phyloP scores from a whole-genome alignment of 1,140 invertebrate genomes.

The Uloborus diversus region DNA sequence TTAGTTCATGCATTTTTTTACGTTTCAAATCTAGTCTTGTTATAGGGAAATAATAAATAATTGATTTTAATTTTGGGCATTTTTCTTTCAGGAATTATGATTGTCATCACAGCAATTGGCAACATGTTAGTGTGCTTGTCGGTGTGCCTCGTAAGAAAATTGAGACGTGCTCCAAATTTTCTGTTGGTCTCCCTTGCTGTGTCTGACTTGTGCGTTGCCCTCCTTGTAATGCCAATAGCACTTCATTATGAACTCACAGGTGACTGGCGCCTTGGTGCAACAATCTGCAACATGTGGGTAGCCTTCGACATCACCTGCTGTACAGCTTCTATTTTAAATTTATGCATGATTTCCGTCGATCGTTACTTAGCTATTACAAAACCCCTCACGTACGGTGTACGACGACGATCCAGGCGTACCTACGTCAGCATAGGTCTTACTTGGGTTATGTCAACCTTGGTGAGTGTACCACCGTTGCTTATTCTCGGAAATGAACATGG shows the following conservation, averaged over 20 bases:
- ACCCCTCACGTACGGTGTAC: slow-evolving; percentile 89
- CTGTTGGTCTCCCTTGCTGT: slow-evolving; percentile 90
- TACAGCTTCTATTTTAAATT: slow-evolving; percentile 93
- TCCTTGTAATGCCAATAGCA: slow-evolving; percentile 77
- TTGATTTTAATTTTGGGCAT: too few relatives aligned
- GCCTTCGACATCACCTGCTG: slow-evolving; percentile 96
- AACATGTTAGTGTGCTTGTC: slow-evolving; percentile 88
- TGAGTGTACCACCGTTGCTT: slow-evolving; percentile 78
- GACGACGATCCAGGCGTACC: slow-evolving; percentile 87
- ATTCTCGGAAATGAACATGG: slow-evolving; percentile 83
- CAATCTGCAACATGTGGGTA: slow-evolving; percentile 80
- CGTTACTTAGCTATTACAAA: slow-evolving; percentile 92
- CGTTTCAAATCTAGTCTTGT: too few relatives aligned
- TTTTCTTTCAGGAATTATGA: slow-evolving; percentile 75
- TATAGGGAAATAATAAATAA: too few relatives aligned
- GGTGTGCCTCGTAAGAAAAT: slow-evolving; percentile 85
- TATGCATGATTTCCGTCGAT: slow-evolving; percentile 84
- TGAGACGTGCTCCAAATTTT: slow-evolving; percentile 76
- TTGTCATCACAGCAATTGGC: slow-evolving; percentile 89
- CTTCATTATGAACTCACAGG: slow-evolving; percentile 80
- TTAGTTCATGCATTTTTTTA: too few relatives aligned
- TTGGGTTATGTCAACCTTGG: slow-evolving; percentile 91
- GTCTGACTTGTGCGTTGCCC: slow-evolving; percentile 79
- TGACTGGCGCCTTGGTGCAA: slow-evolving; percentile 84
- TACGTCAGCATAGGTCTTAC: slow-evolving; percentile 87